Percentiles rank a stretch among this genome's conserved stretches.
Conservation (phyloP, 2,888 invertebrate genomes). For the Alviniconcha strummeri region DNA sequence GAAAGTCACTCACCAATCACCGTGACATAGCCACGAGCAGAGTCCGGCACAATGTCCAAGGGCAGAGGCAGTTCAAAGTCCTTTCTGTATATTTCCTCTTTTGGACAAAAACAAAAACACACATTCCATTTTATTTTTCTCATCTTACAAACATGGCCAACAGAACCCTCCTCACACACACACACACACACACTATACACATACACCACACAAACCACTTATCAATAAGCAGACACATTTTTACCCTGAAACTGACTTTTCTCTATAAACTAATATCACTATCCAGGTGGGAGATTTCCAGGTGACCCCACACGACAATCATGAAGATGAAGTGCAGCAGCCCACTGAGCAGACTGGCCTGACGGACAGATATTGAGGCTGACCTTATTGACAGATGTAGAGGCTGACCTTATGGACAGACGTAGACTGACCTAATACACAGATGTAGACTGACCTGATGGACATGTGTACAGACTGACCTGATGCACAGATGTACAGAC, state of each 20-base stretch:
- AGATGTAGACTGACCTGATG: no score
- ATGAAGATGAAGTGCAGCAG: no score
- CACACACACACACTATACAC: background rate
- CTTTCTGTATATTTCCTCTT: conserved; percentile 28
- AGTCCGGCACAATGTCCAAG: conserved; percentile 78
- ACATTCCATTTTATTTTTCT: background rate
- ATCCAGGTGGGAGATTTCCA: no score
- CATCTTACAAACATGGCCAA: background rate
- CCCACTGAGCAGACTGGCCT: no score
- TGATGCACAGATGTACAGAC: no score
- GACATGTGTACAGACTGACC: no score
- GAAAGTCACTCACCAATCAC: conserved; percentile 56
- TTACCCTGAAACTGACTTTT: background rate
- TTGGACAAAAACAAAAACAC: conserved; percentile 13
- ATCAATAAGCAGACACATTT: background rate
- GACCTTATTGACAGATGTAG: no score
- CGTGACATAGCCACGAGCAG: conserved; percentile 79
- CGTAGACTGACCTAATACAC: no score
- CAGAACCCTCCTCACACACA: background rate
- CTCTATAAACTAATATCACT: no score
- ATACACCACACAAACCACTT: background rate
- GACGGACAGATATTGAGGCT: no score
- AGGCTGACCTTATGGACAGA: conserved; percentile 80
- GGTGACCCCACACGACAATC: no score
- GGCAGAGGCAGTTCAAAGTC: conserved; percentile 70